Evolutionary conservation across 2,113 vertebrate genomes (phyloP), one percentile per base, ranked within the genome.

Genomic region (Lynx canadensis): DNA sequence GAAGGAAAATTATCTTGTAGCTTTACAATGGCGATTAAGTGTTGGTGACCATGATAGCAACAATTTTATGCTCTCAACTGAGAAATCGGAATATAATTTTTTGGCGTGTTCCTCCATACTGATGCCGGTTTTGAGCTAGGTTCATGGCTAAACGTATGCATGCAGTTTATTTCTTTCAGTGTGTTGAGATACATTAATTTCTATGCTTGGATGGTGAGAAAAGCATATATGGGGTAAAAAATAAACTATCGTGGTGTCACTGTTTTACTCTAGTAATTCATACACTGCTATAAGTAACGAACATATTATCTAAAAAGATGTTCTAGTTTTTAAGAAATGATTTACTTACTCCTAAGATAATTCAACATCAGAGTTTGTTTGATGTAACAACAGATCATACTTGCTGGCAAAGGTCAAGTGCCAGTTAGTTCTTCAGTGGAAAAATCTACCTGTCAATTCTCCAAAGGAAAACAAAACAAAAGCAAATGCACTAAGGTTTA

Each of bases 371-470:
- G 66, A 94, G 79, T 93, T 91, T 96, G 82, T 96, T 96, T 96
- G 50, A 88, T 71, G 60, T 73, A 94, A 89, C 74, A 97, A 18
- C 93, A 97, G 86, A 95, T 92, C 95, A 57, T 86, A 94, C 29
- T 66, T 98, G 78, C 81, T 97, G n/a, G 69, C 95, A 93, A 96
- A 98, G 86, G 68, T 91, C 93, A 97, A 97, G 86, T 91, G 57
- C 23, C 97, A 93, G 38, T 89, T 86, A 41, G 81, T 96, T 98
- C 7, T 71, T 87, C 88, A 78, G 79, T 89, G 93, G 25, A 96
- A 98, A 57, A 98, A 98, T 86, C 33, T 96, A 57, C 97, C 96
- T 97, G 45, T 81, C 93, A 33, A 2, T 97, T 96, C 29, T 97
- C 97, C 90, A 83, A 66, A 95, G 21, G 33, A 89, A 89, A 96